These are phyloP conservation scores for Phasia obesa DNA, from an alignment of 2,888 invertebrate genomes.

Conservation along the genomic window DNA sequence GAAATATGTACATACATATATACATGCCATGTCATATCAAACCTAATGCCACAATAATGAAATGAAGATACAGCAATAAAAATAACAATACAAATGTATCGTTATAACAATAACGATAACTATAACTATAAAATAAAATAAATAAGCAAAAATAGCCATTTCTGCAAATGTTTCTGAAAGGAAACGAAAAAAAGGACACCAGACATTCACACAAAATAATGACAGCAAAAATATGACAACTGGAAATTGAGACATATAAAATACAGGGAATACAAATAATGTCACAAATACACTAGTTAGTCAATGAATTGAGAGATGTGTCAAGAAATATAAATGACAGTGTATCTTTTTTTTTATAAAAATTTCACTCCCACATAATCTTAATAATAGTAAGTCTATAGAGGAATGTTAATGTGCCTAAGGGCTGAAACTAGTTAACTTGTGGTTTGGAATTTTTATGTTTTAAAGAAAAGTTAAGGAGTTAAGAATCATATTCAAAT, in stretches of 20 bases:
- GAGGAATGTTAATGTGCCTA: neutral
- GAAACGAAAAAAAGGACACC: too few relatives aligned
- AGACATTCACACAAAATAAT: too few relatives aligned
- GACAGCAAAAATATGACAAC: too few relatives aligned
- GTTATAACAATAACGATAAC: slow-evolving; percentile 35
- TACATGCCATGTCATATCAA: too few relatives aligned
- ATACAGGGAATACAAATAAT: slow-evolving; percentile 1
- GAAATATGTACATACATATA: too few relatives aligned
- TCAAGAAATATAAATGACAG: slow-evolving; percentile 18
- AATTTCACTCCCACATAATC: neutral
- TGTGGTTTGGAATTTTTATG: too few relatives aligned
- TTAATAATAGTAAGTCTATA: neutral
- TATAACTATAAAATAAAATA: too few relatives aligned
- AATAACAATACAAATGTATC: neutral
- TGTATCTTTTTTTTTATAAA: neutral
- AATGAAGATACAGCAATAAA: neutral
- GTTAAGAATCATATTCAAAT: too few relatives aligned
- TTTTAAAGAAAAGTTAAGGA: too few relatives aligned
- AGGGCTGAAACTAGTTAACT: too few relatives aligned
- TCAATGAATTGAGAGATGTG: slow-evolving; percentile 19
- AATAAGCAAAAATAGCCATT: slow-evolving; percentile 43
- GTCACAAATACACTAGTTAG: slow-evolving; percentile 19
- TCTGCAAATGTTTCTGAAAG: slow-evolving; percentile 9
- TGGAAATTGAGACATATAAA: too few relatives aligned
- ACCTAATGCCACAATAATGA: slow-evolving; percentile 10